Evolutionary conservation across 2,797 vertebrate genomes (phyloP).

Genomic region (Sebastes itinus): DNA sequence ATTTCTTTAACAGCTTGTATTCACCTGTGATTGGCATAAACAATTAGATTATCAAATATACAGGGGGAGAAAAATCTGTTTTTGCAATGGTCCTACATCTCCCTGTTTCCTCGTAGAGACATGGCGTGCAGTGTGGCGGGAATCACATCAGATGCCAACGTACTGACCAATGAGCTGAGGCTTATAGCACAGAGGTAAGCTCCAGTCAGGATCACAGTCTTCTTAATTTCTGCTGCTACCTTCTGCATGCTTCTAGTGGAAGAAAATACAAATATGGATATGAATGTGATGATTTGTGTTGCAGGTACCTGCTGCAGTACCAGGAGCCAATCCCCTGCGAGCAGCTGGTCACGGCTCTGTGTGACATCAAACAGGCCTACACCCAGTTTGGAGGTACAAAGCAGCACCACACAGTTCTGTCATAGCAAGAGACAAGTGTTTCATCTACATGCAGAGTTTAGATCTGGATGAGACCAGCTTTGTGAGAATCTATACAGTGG

Average conservation of each 20-base stretch:
- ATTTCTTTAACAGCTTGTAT: not conserved
- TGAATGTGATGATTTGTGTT: not conserved
- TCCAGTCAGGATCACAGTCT: accelerated
- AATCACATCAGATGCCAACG: slow-evolving; percentile 95
- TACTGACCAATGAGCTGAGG: slow-evolving; percentile 92
- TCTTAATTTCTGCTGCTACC: too few relatives aligned
- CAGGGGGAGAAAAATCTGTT: too few relatives aligned
- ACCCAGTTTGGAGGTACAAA: slow-evolving; percentile 94
- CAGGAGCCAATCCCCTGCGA: slow-evolving; percentile 96
- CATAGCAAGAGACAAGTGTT: not conserved
- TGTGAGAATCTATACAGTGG: too few relatives aligned
- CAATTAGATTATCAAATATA: not conserved
- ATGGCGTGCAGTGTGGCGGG: slow-evolving; percentile 97
- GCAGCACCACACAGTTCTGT: not conserved
- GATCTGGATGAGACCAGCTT: not conserved
- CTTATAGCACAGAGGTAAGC: slow-evolving; percentile 92
- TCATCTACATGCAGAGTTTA: not conserved
- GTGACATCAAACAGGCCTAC: slow-evolving; percentile 96
- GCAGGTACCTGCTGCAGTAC: slow-evolving; percentile 91
- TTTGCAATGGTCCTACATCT: not conserved
- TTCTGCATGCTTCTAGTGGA: not conserved
- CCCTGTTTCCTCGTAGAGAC: slow-evolving; percentile 80
- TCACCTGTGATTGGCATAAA: not conserved
- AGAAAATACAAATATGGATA: too few relatives aligned
- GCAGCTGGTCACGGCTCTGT: slow-evolving; percentile 92